A percentile compares a stretch with the other conserved stretches of the same genome.
These are phyloP conservation scores for Lottia scabra DNA, from an alignment of 2,888 invertebrate species.

Conservation along the genomic window DNA sequence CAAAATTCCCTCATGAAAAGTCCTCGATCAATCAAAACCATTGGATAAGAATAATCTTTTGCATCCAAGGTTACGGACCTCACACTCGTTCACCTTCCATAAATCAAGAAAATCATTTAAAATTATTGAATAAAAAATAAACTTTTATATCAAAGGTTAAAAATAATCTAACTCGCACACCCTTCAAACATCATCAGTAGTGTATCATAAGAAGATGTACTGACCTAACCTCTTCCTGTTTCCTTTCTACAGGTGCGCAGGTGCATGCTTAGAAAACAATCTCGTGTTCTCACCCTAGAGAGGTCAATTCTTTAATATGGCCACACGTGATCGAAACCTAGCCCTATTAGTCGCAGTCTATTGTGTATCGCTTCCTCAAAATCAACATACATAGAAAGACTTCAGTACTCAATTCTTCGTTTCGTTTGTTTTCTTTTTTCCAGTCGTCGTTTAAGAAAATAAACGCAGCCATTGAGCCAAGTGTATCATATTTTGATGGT, in stretches of 20 bases:
- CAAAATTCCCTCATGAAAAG: no score
- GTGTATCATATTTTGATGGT: slow-evolving; percentile 15
- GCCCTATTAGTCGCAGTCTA: background rate
- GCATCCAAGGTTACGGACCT: no score
- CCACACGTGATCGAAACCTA: background rate
- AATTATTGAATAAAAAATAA: no score
- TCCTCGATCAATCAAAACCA: no score
- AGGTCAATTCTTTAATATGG: slow-evolving; percentile 1
- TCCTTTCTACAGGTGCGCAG: background rate
- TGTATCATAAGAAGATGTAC: background rate
- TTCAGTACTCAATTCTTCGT: background rate
- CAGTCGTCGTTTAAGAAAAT: slow-evolving; percentile 13
- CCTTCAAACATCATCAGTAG: no score
- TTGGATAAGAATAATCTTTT: no score
- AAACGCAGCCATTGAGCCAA: slow-evolving; percentile 17
- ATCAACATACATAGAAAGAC: background rate
- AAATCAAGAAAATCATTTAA: no score
- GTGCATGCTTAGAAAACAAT: background rate
- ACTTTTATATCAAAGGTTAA: no score
- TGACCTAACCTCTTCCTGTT: background rate
- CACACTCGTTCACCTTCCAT: no score
- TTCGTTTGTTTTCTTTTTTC: slow-evolving; percentile 18
- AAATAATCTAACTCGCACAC: no score
- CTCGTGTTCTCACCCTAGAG: background rate
- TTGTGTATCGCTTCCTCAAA: background rate